These are phyloP conservation scores for Deroplatys truncata DNA, from an alignment of 2,888 invertebrate genomes.

Conservation along the genomic window DNA sequence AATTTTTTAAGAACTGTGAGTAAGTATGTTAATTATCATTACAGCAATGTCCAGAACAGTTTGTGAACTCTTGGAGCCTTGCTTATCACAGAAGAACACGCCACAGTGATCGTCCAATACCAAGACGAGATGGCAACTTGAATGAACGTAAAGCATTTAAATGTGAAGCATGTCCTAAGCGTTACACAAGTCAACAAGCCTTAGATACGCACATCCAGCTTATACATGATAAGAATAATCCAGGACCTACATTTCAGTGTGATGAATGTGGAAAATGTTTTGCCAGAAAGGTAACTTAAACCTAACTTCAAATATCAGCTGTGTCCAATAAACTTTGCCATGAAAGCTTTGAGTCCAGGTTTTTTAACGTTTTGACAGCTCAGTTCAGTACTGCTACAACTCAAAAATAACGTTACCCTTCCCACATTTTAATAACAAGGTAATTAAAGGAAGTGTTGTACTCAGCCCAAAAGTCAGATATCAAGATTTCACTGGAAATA, in stretches of 20 bases:
- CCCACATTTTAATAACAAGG: no score
- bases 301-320: no score
- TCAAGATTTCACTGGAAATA: no score
- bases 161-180: conserved; percentile 19
- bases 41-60: conserved; percentile 22
- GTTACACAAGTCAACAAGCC: conserved; percentile 10
- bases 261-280: conserved; percentile 23
- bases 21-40: neutral
- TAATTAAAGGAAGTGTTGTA: no score
- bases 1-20: neutral
- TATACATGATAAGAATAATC: neutral
- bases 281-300: conserved; percentile 1
- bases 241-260: conserved; percentile 19
- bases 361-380: no score
- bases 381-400: no score
- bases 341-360: no score
- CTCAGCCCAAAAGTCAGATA: no score
- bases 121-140: neutral
- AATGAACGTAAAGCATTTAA: conserved; percentile 8
- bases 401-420: no score
- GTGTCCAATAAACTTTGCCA: no score
- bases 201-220: neutral
- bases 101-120: neutral
- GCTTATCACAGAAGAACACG: conserved; percentile 21
- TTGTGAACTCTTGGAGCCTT: conserved; percentile 23